Evolutionary conservation across 2,113 vertebrate species (phyloP), one percentile per base, ranked within the genome.

Genomic region (Dinomys branickii): DNA sequence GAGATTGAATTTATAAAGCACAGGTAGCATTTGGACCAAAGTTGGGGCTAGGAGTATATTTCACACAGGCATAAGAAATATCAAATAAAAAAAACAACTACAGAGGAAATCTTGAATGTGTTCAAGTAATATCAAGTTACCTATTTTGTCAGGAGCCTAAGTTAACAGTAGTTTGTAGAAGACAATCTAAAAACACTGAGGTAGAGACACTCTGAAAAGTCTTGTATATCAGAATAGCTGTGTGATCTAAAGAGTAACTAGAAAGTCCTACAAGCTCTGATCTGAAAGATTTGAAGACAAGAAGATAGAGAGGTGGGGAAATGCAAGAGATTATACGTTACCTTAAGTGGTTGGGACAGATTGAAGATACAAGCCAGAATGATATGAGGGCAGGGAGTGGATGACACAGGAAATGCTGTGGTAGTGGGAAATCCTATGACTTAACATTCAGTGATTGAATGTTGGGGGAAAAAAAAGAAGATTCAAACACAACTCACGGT

Each of bases 51-150:
- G 20, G 16, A 85, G 20, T 20, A 93, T 41, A 93, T 7, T 82
- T 3, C 41, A 88, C 30, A 91, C 65, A 80, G 38, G 38, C 33
- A 47, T 52, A 85, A 85, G 50, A 88, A 26, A 52, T 7, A n/a
- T 38, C 52, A 82, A 59, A 81, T 71, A 38, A 95, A 89, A 95
- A 89, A 69, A 95, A 88, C 4, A 96, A 75, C 2, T 41, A 61
- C 47, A 10, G 71, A 22, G 44, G 4, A 96, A 96, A 56, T 65
- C 86, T 56, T n/a, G 56, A 56, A 75, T 58, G n/a, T 87, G 33
- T 50, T 95, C 22, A 84, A 52, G 6, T 87, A 61, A 92, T 85
- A 78, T 61, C 35, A 82, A 86, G 2, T 56, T 22, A 44, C 20
- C 35, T 56, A 61, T 82, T 93, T 61, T 83, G n/a, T 16, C 3